phyloP scores from a whole-genome alignment of 2,797 vertebrate genomes.

The Sciaenops ocellatus region DNA sequence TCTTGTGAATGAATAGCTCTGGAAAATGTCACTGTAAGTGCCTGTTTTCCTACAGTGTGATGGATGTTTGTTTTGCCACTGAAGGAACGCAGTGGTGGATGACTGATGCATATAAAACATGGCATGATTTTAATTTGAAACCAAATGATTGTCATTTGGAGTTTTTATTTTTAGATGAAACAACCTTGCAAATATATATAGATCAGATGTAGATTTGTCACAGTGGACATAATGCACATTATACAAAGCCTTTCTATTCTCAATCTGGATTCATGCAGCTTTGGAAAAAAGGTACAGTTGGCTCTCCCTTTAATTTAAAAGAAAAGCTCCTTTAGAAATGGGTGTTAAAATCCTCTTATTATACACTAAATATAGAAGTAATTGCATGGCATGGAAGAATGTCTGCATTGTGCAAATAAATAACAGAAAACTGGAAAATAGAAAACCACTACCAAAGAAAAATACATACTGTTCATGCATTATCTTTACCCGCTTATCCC shows the following conservation, averaged over 20 bases:
- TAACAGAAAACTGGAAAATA: background rate
- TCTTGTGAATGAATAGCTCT: slow-evolving; percentile 25
- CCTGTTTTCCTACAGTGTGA: slow-evolving; percentile 1
- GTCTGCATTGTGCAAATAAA: background rate
- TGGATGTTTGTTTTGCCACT: background rate
- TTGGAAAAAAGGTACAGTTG: background rate
- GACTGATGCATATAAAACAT: background rate
- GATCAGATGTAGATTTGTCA: slow-evolving; percentile 2
- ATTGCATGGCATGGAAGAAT: background rate
- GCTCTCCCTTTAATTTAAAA: background rate
- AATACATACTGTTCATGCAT: background rate
- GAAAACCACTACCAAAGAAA: background rate
- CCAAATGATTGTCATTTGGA: background rate
- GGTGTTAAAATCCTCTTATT: background rate
- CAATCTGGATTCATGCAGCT: background rate
- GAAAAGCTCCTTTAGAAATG: background rate
- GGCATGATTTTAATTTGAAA: slow-evolving; percentile 5
- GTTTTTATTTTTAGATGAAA: background rate
- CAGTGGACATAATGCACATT: background rate
- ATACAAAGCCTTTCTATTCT: no score
- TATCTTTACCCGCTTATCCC: background rate
- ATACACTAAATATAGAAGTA: background rate
- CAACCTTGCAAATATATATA: background rate
- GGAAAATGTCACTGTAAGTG: slow-evolving; percentile 2
- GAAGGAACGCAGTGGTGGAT: slow-evolving; percentile 1